Evolutionary conservation across 2,797 vertebrate species (phyloP).

Genomic region (Gymnothorax reevesii): DNA sequence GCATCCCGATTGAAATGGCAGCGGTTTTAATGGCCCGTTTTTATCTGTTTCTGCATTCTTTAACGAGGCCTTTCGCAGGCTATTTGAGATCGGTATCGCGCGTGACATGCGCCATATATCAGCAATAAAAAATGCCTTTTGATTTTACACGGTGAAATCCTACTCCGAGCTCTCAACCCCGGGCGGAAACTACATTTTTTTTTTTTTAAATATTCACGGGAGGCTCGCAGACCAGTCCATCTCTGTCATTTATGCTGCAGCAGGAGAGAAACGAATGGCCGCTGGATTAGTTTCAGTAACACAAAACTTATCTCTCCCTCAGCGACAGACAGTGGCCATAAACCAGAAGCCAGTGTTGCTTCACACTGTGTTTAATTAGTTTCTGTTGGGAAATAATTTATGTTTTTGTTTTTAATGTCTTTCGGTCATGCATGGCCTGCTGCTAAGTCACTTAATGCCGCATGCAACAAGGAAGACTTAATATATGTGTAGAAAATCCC

Average conservation of each 20-base stretch:
- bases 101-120: conserved; percentile 24
- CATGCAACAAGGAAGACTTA: not conserved
- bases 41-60: conserved; percentile 36
- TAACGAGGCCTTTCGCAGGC: conserved; percentile 40
- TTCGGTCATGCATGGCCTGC: conserved; percentile 3
- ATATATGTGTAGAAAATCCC: not conserved
- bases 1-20: conserved; percentile 45
- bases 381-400: conserved; percentile 18
- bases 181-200: conserved; percentile 33
- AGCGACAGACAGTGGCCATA: not conserved
- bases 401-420: conserved; percentile 12
- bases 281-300: conserved; percentile 33
- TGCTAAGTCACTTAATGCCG: not conserved
- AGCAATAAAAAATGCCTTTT: conserved; percentile 36
- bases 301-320: conserved; percentile 6
- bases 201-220: conserved; percentile 7
- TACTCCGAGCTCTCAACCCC: conserved; percentile 18
- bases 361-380: conserved; percentile 19
- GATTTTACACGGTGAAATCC: conserved; percentile 35
- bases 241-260: conserved; percentile 36
- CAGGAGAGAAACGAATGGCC: conserved; percentile 38
- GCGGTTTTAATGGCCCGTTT: conserved; percentile 29
- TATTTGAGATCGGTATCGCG: conserved; percentile 20
- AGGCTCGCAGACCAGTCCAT: conserved; percentile 34
- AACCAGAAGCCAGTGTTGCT: not conserved